Evolutionary conservation across 2,888 invertebrate species (phyloP).

Genomic region (Euplexia lucipara): DNA sequence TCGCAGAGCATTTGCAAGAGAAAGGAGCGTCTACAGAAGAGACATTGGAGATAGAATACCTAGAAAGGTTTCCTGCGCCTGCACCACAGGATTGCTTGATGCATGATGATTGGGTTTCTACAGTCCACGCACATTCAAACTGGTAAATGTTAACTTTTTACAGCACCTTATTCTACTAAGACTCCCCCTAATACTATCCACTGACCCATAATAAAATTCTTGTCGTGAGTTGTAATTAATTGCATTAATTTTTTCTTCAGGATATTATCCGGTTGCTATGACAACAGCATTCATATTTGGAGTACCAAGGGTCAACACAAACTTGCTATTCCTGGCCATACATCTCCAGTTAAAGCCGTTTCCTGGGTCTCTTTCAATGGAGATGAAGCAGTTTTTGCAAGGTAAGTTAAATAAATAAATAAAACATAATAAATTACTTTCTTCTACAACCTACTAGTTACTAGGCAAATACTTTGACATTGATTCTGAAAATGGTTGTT

Average conservation of each 20-base stretch:
- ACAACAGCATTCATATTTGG: constrained; percentile 98
- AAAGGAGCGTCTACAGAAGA: constrained; percentile 95
- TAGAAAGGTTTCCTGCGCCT: constrained; percentile 97
- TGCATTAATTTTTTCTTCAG: constrained; percentile 83
- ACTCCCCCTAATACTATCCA: too few species aligned
- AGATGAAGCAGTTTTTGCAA: constrained; percentile 93
- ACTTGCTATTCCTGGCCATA: constrained; percentile 96
- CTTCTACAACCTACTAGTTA: too few species aligned
- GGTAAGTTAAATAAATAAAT: constrained; percentile 79
- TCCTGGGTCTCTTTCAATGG: constrained; percentile 95
- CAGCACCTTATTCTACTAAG: neutral
- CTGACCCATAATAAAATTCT: too few species aligned
- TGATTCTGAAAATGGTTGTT: too few species aligned
- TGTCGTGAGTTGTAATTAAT: neutral
- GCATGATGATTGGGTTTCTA: constrained; percentile 99
- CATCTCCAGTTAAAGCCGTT: constrained; percentile 96
- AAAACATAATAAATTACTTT: neutral
- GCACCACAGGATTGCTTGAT: constrained; percentile 97
- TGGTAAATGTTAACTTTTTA: constrained; percentile 87
- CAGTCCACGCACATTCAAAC: constrained; percentile 93
- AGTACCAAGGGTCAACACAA: constrained; percentile 96
- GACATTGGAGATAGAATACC: constrained; percentile 97
- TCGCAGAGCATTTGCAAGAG: constrained; percentile 94
- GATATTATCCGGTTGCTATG: constrained; percentile 98
- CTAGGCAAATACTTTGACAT: too few species aligned